Base-by-base conservation (phyloP, 2,797 vertebrate genomes). In the Rhinichthys osculus region DNA sequence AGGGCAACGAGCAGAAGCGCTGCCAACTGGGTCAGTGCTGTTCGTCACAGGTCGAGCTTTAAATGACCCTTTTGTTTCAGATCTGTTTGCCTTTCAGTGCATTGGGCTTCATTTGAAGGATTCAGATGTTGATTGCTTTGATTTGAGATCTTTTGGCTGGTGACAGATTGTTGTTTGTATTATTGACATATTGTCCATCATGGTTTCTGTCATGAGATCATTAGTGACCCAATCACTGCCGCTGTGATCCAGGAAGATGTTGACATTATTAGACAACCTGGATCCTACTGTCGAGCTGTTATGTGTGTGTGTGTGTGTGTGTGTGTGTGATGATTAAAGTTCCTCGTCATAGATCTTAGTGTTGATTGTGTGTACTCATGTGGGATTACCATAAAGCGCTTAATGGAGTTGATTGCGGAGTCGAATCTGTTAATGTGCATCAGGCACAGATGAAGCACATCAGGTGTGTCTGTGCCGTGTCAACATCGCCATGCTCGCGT, bases 371-470 rank as follows among this genome's bases (percentile, higher is more conserved):
- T 57, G 74, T 77, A 8, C 52, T 21, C 14, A 2, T 77, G 74
- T 77, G 73, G 73, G 30, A 33, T 42, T 42, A 54, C 54, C 16
- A 64, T 27, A 47, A 79, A 66, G 59, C 10, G 5, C n/a, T 81
- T 81, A 35, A 50, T 52, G 62, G n/a, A 23, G 62, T 69, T 27
- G 67, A 57, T 44, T 80, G 42, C 50, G 67, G 16, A 52, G 33
- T 59, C 81, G 17, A 81, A 81, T 82, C 67, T 71, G 81, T 42
- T 82, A 82, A 82, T 82, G 81, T n/a, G 52, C 16, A 8, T 72
- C 35, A 72, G 42, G 44, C 62, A 81, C 33, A 6, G 73, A 66
- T 72, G 50, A 57, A 81, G 30, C 19, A 21, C 78, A 69, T 67
- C 78, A 81, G 78, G 66, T 72, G 80, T 42, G 21, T 71, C 30